Base-by-base conservation (phyloP, 2,113 vertebrate species). In the Brachypteracias leptosomus region DNA sequence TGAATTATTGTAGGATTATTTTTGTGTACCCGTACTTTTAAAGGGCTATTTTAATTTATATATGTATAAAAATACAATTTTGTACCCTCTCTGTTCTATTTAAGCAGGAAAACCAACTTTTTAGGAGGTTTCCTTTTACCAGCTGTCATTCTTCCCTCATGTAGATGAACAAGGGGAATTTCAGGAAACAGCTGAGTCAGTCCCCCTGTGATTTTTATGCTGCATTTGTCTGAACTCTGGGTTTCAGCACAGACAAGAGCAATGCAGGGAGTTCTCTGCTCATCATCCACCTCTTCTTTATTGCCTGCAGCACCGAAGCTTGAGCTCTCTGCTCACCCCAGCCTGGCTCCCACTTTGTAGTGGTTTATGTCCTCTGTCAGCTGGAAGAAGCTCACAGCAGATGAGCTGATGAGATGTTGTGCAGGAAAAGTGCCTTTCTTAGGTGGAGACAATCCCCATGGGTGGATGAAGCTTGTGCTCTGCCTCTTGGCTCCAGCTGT, bases 201-300 rank as follows among this genome's bases (percentile, higher is more conserved):
- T 7, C 17, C 44, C 26, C 10, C 17, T 44, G 9, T 0, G 2
- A 12, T 38, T 87, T 46, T 68, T 38, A 16, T 7, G 9, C 29
- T 73, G 29, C 29, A 13, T 58, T 81, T 42, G 11, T 42, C 42
- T 42, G 6, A 55, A 55, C 54, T 40, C 25, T 22, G 47, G 11
- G 7, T n/a, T 65, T 66, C 5, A 2, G n/a, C 59, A 51, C 1
- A 0, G 12, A 24, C 0, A 0, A 70, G 40, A 51, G 51, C 26
- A 42, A 44, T 8, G 13, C 21, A n/a, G 29, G 3, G 36, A 7
- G 18, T 46, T 38, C 35, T 29, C 31, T 66, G 8, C 9, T 5
- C 35, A 31, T 26, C 42, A 6, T 9, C 19, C 51, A 61, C 46
- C 11, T 2, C 0, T 24, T 54, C 11, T 65, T 35, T 71, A n/a